Base-by-base conservation (phyloP, 2,797 vertebrate species). In the Sebastes trivittatus region DNA sequence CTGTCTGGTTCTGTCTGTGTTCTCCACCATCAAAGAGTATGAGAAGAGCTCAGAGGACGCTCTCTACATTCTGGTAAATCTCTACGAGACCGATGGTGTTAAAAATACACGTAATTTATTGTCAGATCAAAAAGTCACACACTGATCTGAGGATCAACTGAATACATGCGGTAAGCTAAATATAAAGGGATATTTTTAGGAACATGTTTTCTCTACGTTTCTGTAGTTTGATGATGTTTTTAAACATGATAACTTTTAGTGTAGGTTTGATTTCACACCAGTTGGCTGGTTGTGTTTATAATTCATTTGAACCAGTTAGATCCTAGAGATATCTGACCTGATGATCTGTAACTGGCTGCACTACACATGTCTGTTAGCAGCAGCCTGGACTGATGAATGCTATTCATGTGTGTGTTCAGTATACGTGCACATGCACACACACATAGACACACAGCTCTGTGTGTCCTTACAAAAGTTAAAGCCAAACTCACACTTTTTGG, bases 21-120 rank as follows among this genome's bases (percentile, higher is more conserved):
- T 99, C 92, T 99, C 98, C 27, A 99, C 98, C 84, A 99, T 99
- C 83, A 97, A 94, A 77, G 98, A 99, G 64, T 99, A 99, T 7
- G 97, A 99, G 95, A 97, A 98, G 95, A 98, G 97, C 77, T 99
- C 98, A 0, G 98, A 99, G 90, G 98, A 98, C 0, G 98, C 98
- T 1, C 97, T 99, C 36, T 99, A 99, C 87, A 99, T 98, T 66
- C 90, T 99, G 98, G 98, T 99, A 94, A 76, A 29, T 14, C 11
- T 29, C 13, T 16, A 4, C 11, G 6, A 14, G 11, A 38, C 32
- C 7, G 2, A 1, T 8, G 6, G 30, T 23, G 61, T 36, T 63
- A 36, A 34, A 61, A 61, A 61, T 11, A n/a, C 30, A 34, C 59
- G 2, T 34, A 1, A 32, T 20, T n/a, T 30, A 32, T 61, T 20